Conservation (phyloP, 2,888 invertebrate species). For the Drosophila borborema region DNA sequence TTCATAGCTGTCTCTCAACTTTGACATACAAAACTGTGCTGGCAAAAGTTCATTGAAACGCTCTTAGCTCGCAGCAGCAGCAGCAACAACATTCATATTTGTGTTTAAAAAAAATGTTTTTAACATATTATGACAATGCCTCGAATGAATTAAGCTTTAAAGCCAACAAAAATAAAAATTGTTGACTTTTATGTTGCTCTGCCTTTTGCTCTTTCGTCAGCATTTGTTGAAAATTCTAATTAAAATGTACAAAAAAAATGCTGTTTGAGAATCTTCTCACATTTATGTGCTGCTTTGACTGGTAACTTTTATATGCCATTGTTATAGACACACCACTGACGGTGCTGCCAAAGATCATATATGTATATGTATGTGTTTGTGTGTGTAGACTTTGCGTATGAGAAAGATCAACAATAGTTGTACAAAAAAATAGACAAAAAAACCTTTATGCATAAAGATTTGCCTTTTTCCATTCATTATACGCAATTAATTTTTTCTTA, state of each 20-base stretch:
- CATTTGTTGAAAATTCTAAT: constrained; percentile 51
- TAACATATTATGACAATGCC: constrained; percentile 51
- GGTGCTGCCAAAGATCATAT: constrained; percentile 25
- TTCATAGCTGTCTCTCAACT: constrained; percentile 48
- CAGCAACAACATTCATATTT: neutral
- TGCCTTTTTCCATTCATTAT: constrained; percentile 18
- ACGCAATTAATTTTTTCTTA: constrained; percentile 2
- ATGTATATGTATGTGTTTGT: constrained; percentile 13
- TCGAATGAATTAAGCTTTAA: constrained; percentile 24
- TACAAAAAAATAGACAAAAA: neutral
- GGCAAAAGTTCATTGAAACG: constrained; percentile 60
- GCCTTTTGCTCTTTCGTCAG: constrained; percentile 15
- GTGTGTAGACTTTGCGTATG: constrained; percentile 33
- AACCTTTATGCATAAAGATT: constrained; percentile 17
- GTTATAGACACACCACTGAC: constrained; percentile 21
- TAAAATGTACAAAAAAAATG: constrained; percentile 45
- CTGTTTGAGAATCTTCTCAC: constrained; percentile 59
- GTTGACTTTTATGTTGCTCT: constrained; percentile 30
- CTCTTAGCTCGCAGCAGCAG: neutral
- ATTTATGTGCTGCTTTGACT: constrained; percentile 32
- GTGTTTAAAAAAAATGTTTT: constrained; percentile 25
- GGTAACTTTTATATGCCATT: constrained; percentile 43
- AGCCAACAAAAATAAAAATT: constrained; percentile 22
- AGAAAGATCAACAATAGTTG: constrained; percentile 15
- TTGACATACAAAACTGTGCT: constrained; percentile 51